Evolutionary conservation across 2,113 vertebrate genomes (phyloP).

Genomic region (Helogale parvula): DNA sequence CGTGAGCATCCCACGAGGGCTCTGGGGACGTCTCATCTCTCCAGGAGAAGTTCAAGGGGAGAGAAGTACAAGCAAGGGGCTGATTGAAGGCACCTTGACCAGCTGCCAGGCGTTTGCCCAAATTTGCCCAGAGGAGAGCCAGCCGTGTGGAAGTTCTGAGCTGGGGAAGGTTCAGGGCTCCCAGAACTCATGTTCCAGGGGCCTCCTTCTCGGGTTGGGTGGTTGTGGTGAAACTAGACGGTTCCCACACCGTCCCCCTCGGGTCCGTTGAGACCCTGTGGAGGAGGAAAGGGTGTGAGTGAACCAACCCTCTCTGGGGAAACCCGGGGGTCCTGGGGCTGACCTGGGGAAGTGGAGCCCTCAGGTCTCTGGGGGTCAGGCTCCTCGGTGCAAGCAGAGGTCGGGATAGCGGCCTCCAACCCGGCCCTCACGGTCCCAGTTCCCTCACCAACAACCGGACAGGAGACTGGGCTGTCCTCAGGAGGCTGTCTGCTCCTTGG

Average conservation of each 20-base stretch:
- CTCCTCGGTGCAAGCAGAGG: not conserved
- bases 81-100: not conserved
- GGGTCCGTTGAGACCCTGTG: not conserved
- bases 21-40: not conserved
- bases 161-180: not conserved
- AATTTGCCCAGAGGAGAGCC: not conserved
- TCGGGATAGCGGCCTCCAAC: not conserved
- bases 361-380: accelerated
- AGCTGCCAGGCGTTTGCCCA: not conserved
- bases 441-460: not conserved
- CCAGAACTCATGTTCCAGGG: not conserved
- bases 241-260: not conserved
- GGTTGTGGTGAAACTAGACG: not conserved
- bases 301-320: not conserved
- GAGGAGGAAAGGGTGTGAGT: not conserved
- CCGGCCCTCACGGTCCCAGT: not conserved
- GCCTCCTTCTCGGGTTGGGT: not conserved
- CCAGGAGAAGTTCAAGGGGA: not conserved
- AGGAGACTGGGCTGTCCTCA: not conserved
- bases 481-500: too few relatives aligned
- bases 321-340: not conserved
- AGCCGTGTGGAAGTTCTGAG: not conserved
- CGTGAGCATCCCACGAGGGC: not conserved
- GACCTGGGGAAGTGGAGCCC: not conserved
- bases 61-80: not conserved